phyloP scores from a whole-genome alignment of 2,888 invertebrate species.

The Athetis lepigone region DNA sequence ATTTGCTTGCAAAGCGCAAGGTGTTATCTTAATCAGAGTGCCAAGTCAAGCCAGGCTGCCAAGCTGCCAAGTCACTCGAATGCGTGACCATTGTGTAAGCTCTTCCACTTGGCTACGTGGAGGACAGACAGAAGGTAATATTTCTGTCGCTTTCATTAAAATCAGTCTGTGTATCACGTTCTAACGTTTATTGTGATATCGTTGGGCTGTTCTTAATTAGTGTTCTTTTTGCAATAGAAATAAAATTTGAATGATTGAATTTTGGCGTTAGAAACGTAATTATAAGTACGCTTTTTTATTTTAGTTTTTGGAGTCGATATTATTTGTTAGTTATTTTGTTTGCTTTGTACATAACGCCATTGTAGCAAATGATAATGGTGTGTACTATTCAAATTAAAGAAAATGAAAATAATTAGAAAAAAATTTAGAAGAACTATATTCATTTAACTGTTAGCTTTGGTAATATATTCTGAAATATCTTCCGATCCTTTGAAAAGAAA shows the following conservation, averaged over 20 bases:
- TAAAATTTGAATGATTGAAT: neutral
- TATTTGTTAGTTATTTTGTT: too few species aligned
- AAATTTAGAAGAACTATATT: too few species aligned
- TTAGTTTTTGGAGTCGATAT: too few species aligned
- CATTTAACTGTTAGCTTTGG: too few species aligned
- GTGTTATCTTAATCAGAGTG: slow-evolving; percentile 85
- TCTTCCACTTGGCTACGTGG: slow-evolving; percentile 76
- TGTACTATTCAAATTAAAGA: too few species aligned
- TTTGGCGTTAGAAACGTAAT: neutral
- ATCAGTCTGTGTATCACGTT: slow-evolving; percentile 47
- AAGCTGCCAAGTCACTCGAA: slow-evolving; percentile 68
- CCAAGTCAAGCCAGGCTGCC: slow-evolving; percentile 67
- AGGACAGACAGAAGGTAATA: slow-evolving; percentile 74
- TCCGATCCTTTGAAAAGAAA: neutral
- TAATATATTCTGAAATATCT: neutral
- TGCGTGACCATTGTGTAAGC: slow-evolving; percentile 76
- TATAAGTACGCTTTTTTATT: too few species aligned
- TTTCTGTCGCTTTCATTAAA: slow-evolving; percentile 80
- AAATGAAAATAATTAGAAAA: too few species aligned
- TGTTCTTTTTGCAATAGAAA: neutral
- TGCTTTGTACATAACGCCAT: too few species aligned
- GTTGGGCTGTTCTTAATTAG: too few species aligned
- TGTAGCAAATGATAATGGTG: too few species aligned
- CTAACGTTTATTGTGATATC: neutral
- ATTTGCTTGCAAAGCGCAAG: slow-evolving; percentile 72